Evolutionary conservation across 2,888 invertebrate genomes (phyloP).

Genomic region (Neelides folsomi): DNA sequence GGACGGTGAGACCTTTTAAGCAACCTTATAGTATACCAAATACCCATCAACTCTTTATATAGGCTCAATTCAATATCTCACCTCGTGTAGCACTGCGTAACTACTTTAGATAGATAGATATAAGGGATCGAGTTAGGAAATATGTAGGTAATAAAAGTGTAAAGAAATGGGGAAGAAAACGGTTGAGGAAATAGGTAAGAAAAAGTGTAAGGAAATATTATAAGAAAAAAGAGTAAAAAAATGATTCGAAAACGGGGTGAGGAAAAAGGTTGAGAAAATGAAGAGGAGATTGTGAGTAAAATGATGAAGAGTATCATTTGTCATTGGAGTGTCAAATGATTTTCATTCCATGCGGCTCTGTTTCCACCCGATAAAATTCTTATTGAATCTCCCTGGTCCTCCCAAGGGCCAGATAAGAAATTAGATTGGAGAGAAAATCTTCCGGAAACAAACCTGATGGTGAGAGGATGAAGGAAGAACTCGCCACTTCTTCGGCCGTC

Average conservation of each 20-base stretch:
- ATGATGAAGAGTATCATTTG: too few relatives aligned
- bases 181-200: not conserved
- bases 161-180: not conserved
- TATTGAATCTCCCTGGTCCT: not conserved
- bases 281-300: too few relatives aligned
- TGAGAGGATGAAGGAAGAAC: slow-evolving; percentile 20
- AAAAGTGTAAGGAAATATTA: not conserved
- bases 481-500: slow-evolving; percentile 22
- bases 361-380: too few relatives aligned
- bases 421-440: not conserved
- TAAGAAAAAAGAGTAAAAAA: slow-evolving; percentile 4
- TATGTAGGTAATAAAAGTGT: not conserved
- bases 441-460: slow-evolving; percentile 15
- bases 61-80: too few relatives aligned
- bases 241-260: slow-evolving; percentile 12
- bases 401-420: not conserved
- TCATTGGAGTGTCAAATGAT: too few relatives aligned
- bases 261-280: too few relatives aligned
- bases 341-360: too few relatives aligned
- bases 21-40: too few relatives aligned
- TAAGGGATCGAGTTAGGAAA: not conserved
- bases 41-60: too few relatives aligned
- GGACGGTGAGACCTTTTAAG: too few relatives aligned
- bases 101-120: not conserved
- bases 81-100: not conserved